A percentile compares a stretch with the other conserved stretches of the same genome.
These are phyloP conservation scores for Coccyzus lansbergi DNA, from an alignment of 2,797 vertebrate species.

Conservation along the genomic window DNA sequence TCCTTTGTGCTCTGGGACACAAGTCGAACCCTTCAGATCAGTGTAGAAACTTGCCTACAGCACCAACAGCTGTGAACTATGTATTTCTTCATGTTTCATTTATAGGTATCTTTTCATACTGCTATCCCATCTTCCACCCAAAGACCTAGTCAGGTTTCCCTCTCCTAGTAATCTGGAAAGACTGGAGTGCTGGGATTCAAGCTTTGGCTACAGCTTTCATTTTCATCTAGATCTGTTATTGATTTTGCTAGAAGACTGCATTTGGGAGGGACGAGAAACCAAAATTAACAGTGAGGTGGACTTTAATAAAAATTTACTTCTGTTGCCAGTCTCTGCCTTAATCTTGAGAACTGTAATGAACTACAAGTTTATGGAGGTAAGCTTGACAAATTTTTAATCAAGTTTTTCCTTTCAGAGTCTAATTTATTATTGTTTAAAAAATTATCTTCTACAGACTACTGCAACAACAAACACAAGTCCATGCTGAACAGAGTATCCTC, in stretches of 20 bases:
- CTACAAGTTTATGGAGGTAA: not conserved
- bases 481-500: not conserved
- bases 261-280: not conserved
- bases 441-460: conserved; percentile 11
- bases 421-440: conserved; percentile 22
- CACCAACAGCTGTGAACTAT: not conserved
- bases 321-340: not conserved
- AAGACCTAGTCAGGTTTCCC: not conserved
- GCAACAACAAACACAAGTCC: not conserved
- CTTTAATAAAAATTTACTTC: not conserved
- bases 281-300: not conserved
- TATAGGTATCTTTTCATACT: not conserved
- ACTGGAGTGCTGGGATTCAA: not conserved
- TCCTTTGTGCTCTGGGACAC: not conserved
- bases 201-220: not conserved
- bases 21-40: not conserved
- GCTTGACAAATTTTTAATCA: not conserved
- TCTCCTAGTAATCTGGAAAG: not conserved
- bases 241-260: not conserved
- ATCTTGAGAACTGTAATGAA: not conserved
- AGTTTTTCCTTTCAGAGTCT: not conserved
- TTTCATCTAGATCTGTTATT: not conserved
- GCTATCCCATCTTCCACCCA: not conserved
- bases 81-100: not conserved
- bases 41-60: not conserved